phyloP scores from a whole-genome alignment of 1,140 invertebrate genomes.

The Maconellicoccus hirsutus region DNA sequence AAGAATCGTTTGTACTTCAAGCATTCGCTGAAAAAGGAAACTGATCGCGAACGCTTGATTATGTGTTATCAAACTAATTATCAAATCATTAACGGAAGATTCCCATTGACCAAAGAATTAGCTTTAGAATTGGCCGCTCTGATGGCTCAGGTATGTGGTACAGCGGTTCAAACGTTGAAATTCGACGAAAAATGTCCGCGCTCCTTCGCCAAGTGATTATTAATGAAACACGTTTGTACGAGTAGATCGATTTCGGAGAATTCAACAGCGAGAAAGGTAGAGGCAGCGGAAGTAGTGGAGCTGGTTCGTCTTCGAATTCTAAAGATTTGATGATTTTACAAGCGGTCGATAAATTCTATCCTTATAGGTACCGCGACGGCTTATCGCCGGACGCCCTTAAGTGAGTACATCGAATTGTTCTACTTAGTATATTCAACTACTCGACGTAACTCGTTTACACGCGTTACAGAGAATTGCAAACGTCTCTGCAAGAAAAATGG shows the following conservation, averaged over 20 bases:
- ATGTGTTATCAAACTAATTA: constrained; percentile 87
- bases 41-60: constrained; percentile 78
- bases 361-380: constrained; percentile 70
- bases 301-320: constrained; percentile 31
- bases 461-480: constrained; percentile 57
- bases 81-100: constrained; percentile 53
- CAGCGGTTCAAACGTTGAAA: no score
- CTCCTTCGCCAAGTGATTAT: no score
- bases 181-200: no score
- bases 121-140: constrained; percentile 80
- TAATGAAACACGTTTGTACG: not conserved
- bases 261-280: constrained; percentile 47
- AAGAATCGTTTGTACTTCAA: constrained; percentile 83
- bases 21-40: constrained; percentile 71
- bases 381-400: constrained; percentile 60
- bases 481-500: constrained; percentile 79
- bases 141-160: constrained; percentile 64
- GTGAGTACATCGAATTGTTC: constrained; percentile 34
- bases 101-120: constrained; percentile 77
- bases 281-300: constrained; percentile 41
- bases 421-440: not conserved
- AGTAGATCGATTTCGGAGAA: constrained; percentile 56
- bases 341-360: constrained; percentile 81
- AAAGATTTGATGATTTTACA: constrained; percentile 48
- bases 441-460: no score